Evolutionary conservation across 2,113 vertebrate genomes (phyloP).

Genomic region (Larimichthys crocea): DNA sequence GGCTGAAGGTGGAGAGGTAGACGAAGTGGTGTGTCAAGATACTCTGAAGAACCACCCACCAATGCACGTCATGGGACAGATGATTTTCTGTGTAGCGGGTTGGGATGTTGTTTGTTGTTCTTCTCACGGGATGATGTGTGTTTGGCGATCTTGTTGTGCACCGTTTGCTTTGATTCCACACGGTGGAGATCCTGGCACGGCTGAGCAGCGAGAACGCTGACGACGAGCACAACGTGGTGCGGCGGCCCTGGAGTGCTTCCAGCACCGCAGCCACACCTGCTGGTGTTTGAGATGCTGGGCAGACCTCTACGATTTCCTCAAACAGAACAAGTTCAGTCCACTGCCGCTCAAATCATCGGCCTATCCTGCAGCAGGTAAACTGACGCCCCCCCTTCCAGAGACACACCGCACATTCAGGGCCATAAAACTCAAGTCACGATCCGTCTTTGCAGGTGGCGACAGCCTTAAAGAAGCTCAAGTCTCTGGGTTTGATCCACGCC

Average conservation of each 20-base stretch:
- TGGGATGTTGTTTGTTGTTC: too few species aligned
- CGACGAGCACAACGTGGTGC: slow-evolving; percentile 96
- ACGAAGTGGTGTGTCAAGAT: slow-evolving; percentile 96
- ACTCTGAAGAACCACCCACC: slow-evolving; percentile 96
- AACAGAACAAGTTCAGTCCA: slow-evolving; percentile 99
- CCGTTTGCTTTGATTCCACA: too few species aligned
- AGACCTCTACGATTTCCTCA: slow-evolving; percentile 97
- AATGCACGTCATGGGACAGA: slow-evolving; percentile 97
- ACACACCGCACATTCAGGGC: too few species aligned
- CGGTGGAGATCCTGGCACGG: slow-evolving; percentile 92
- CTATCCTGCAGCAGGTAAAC: slow-evolving; percentile 91
- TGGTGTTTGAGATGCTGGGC: slow-evolving; percentile 99
- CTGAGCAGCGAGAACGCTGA: slow-evolving; percentile 96
- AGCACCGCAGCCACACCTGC: slow-evolving; percentile 96
- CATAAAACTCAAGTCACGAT: neutral
- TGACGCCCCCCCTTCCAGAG: too few species aligned
- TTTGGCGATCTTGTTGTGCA: too few species aligned
- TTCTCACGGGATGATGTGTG: too few species aligned
- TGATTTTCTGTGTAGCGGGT: too few species aligned
- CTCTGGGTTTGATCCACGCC: slow-evolving; percentile 97
- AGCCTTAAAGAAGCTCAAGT: slow-evolving; percentile 97
- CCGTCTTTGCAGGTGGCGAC: slow-evolving; percentile 86
- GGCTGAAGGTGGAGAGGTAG: slow-evolving; percentile 98
- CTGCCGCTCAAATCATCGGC: slow-evolving; percentile 96
- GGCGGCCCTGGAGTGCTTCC: slow-evolving; percentile 97